Percentiles rank a stretch among this genome's conserved stretches.
Evolutionary conservation across 2,888 invertebrate species (phyloP).

Genomic region (Orthosia gracilis): DNA sequence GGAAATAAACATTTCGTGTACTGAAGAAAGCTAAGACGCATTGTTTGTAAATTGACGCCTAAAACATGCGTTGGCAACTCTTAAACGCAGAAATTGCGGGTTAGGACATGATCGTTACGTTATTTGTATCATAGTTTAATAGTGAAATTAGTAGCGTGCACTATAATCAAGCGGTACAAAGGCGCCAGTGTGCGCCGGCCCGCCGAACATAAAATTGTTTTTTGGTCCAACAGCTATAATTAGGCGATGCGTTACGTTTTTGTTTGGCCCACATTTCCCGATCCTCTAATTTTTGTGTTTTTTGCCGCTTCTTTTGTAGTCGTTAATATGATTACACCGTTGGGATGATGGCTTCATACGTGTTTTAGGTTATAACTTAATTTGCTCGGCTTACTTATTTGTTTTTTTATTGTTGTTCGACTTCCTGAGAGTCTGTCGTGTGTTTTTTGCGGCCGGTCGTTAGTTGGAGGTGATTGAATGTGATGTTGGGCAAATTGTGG

Average conservation of each 20-base stretch:
- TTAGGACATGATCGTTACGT: constrained; percentile 65
- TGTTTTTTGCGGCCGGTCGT: constrained; percentile 88
- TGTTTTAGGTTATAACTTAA: constrained; percentile 91
- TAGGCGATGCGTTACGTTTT: constrained; percentile 91
- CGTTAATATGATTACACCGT: constrained; percentile 91
- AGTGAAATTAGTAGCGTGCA: constrained; percentile 66
- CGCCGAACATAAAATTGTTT: constrained; percentile 89
- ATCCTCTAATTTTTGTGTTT: constrained; percentile 91
- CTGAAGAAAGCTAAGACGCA: constrained; percentile 24
- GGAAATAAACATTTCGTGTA: constrained; percentile 17
- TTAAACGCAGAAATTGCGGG: constrained; percentile 57
- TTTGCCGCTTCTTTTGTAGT: constrained; percentile 91
- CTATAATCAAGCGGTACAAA: constrained; percentile 76
- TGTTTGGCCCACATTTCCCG: constrained; percentile 91
- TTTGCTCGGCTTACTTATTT: constrained; percentile 90
- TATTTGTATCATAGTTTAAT: constrained; percentile 67
- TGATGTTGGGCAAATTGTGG: constrained; percentile 87
- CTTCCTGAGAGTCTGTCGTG: constrained; percentile 90
- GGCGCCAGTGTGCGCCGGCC: constrained; percentile 82
- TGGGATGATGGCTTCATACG: constrained; percentile 91
- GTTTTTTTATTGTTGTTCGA: constrained; percentile 89
- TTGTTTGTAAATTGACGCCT: constrained; percentile 48
- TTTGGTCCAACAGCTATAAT: constrained; percentile 90
- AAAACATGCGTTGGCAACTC: constrained; percentile 55
- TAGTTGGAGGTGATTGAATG: constrained; percentile 90